Evolutionary conservation across 2,797 vertebrate species (phyloP).

Genomic region (Pseudotriccus pelzelni): DNA sequence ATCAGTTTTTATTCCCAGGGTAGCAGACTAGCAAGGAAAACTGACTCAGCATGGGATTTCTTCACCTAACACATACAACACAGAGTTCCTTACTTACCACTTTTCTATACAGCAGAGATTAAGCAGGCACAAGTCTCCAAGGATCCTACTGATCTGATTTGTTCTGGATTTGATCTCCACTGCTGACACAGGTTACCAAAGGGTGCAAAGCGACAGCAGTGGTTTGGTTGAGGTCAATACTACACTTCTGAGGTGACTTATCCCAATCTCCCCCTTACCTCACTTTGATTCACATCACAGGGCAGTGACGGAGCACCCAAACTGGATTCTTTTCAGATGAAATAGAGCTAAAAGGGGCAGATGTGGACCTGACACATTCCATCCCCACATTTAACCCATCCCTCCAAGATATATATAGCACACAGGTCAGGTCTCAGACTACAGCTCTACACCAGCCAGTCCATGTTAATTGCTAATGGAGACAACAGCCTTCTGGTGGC

Average conservation of each 20-base stretch:
- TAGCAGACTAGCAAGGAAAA: not conserved
- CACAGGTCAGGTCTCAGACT: not conserved
- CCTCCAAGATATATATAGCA: not conserved
- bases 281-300: not conserved
- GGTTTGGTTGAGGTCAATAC: not conserved
- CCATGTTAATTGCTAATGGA: not conserved
- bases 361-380: not conserved
- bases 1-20: not conserved
- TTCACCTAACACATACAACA: not conserved
- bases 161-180: not conserved
- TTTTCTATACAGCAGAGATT: not conserved
- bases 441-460: not conserved
- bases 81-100: not conserved
- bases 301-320: not conserved
- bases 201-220: fast-evolving
- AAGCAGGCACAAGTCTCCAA: not conserved
- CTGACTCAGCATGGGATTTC: fast-evolving
- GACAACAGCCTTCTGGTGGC: not conserved
- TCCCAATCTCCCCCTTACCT: not conserved
- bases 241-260: not conserved
- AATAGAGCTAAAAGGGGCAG: not conserved
- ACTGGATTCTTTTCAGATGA: not conserved
- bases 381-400: not conserved
- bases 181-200: not conserved
- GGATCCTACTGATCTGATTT: not conserved